These are phyloP conservation scores for Choristoneura fumiferana DNA, from an alignment of 1,140 invertebrate species.

Conservation along the genomic window DNA sequence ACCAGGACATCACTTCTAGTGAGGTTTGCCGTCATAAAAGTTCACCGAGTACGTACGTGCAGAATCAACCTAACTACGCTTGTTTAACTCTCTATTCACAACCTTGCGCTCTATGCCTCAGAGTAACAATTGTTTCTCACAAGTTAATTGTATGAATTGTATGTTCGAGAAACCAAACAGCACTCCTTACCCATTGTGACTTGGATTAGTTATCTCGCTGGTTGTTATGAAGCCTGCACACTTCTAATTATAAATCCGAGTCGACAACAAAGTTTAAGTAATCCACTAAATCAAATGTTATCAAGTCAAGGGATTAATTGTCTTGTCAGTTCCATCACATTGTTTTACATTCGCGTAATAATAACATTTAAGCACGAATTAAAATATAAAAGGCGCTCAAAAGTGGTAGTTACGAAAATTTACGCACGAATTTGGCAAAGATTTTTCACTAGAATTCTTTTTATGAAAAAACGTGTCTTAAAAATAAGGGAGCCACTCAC, in stretches of 20 bases:
- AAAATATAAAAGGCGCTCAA: conserved; percentile 8
- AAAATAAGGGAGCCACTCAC: conserved; percentile 42
- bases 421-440: conserved; percentile 12
- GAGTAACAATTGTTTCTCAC: background rate
- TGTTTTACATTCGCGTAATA: background rate
- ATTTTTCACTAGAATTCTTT: conserved; percentile 18
- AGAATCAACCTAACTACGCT: conserved; percentile 19
- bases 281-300: background rate
- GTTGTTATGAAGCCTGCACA: conserved; percentile 23
- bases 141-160: background rate
- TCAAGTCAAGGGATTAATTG: background rate
- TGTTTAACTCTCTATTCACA: background rate
- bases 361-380: conserved; percentile 6
- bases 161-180: conserved; percentile 20
- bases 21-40: conserved; percentile 41
- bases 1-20: conserved; percentile 32
- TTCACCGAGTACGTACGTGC: conserved; percentile 29
- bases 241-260: conserved; percentile 22
- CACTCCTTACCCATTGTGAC: conserved; percentile 30
- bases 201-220: conserved; percentile 34
- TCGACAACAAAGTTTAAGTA: background rate
- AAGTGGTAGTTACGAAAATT: conserved; percentile 17
- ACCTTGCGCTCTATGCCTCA: background rate
- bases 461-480: conserved; percentile 33
- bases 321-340: background rate